phyloP scores from a whole-genome alignment of 1,140 invertebrate species.

The Chymomyza costata region DNA sequence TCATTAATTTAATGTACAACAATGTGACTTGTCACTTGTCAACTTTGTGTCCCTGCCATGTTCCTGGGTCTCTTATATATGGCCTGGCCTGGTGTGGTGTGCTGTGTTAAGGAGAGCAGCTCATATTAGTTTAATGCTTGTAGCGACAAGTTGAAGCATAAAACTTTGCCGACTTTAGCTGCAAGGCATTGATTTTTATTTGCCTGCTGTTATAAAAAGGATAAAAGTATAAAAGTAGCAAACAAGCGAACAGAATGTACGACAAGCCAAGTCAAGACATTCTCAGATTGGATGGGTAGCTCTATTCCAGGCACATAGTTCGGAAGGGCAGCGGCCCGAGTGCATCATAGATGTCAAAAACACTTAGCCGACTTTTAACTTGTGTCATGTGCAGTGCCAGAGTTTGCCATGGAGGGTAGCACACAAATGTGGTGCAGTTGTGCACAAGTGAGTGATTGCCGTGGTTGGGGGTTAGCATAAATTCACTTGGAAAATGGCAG shows the following conservation, averaged over 20 bases:
- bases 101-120: conserved; percentile 36
- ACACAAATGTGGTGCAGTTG: no score
- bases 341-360: conserved; percentile 52
- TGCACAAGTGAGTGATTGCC: no score
- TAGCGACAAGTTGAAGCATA: conserved; percentile 38
- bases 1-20: conserved; percentile 67
- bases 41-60: conserved; percentile 48
- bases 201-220: conserved; percentile 2
- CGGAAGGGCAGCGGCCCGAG: conserved; percentile 7
- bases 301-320: conserved; percentile 16
- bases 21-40: conserved; percentile 71
- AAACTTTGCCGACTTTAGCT: conserved; percentile 50
- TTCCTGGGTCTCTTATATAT: no score
- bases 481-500: no score
- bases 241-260: conserved; percentile 18
- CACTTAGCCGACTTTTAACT: conserved; percentile 65
- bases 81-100: conserved; percentile 16
- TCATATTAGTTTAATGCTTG: conserved; percentile 56
- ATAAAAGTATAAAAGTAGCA: not conserved
- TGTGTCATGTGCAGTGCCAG: conserved; percentile 63
- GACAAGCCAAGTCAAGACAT: conserved; percentile 27
- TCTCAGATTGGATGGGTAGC: no score
- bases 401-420: no score
- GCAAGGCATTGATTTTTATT: conserved; percentile 64
- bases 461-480: no score